phyloP scores from a whole-genome alignment of 2,888 invertebrate genomes.

The Heliconius hortense region DNA sequence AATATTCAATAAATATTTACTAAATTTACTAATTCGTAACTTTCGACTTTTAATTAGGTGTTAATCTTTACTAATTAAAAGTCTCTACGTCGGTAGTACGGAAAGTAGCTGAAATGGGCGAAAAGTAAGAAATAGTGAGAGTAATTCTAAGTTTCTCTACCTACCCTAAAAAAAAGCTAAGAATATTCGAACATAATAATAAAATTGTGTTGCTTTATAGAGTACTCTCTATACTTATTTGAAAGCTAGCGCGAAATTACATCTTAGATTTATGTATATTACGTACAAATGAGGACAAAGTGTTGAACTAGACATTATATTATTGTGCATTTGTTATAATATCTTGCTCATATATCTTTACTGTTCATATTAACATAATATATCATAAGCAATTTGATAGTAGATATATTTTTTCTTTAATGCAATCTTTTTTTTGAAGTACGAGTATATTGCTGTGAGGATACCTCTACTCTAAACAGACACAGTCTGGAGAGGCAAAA shows the following conservation, averaged over 20 bases:
- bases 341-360: neutral
- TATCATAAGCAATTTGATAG: neutral
- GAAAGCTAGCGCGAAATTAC: neutral
- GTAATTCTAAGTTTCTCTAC: neutral
- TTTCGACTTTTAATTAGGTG: too few species aligned
- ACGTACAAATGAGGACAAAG: conserved; percentile 18
- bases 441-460: too few species aligned
- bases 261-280: conserved; percentile 3
- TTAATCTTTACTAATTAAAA: neutral
- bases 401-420: neutral
- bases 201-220: neutral
- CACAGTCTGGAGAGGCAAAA: neutral
- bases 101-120: neutral
- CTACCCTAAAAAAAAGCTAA: neutral
- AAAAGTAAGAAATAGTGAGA: neutral
- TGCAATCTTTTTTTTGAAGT: too few species aligned
- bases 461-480: too few species aligned
- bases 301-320: conserved; percentile 1
- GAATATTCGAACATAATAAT: neutral
- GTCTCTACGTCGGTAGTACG: neutral
- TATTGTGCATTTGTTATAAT: conserved; percentile 4
- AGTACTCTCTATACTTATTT: neutral
- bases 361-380: neutral
- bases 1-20: too few species aligned
- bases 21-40: too few species aligned